Evolutionary conservation across 2,113 vertebrate genomes (phyloP), one percentile per base, ranked within the genome.

Genomic region (Phyllostomus hastatus): DNA sequence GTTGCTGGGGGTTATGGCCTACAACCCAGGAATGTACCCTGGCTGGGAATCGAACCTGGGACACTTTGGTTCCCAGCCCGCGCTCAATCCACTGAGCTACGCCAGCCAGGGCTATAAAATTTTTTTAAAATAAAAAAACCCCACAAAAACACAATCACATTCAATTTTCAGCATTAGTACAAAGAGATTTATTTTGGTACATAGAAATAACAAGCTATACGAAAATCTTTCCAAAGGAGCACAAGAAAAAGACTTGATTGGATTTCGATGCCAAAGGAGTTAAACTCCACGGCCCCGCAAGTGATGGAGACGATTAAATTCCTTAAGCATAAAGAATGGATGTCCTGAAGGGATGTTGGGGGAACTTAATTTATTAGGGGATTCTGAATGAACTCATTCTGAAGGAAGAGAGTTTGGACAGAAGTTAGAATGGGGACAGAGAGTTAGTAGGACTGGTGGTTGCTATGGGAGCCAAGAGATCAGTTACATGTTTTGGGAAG

Each of bases 131-230:
- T 41, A 41, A 41, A 41, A 41, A 41, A 41, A 41, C 3, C 3
- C 3, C 38, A 41, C 38, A 41, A 41, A 41, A 41, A 41, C 38
- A 41, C 38, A 41, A 43, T 48, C 50, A 12, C 69, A 86, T 66
- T 87, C 17, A 57, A 19, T 46, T 91, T 96, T 75, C 19, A 78
- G 6, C 54, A 57, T 7, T 24, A 16, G 38, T 46, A 48, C 20
- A 79, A 28, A 41, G 35, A 78, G 5, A 2, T 94, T 96, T 97
- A 91, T 96, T 95, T 92, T 38, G 8, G 15, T 50, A 46, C 8
- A 28, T 14, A n/a, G 31, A 93, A 88, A 79, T 64, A 72, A 33
- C 48, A 85, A 86, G 35, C 11, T 33, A 46, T 19, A 70, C 38
- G 33, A 81, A 73, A 19, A 79, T 67, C 20, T 78, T 90, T 79